A percentile compares a stretch with the other conserved stretches of the same genome.
Conservation (phyloP, 1,140 invertebrate species). For the Leptinotarsa undecemlineata region DNA sequence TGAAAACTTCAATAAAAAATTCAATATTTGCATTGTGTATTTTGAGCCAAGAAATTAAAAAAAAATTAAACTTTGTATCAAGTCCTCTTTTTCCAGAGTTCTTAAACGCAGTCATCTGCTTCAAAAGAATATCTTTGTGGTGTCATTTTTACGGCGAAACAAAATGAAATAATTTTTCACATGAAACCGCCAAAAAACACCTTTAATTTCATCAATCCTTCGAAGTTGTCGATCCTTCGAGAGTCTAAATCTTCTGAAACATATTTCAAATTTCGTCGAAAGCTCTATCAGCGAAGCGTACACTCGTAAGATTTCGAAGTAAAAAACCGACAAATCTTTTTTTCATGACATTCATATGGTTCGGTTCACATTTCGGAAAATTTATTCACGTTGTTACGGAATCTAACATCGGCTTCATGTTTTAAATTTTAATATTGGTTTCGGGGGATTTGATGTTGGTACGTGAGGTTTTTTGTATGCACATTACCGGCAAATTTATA, state of each 20-base stretch:
- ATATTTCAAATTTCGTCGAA: background rate
- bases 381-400: conserved; percentile 23
- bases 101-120: no score
- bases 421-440: conserved; percentile 31
- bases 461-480: conserved; percentile 20
- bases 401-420: conserved; percentile 21
- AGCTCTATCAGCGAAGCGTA: background rate
- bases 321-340: conserved; percentile 1
- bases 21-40: no score
- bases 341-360: conserved; percentile 20
- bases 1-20: no score
- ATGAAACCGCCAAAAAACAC: no score
- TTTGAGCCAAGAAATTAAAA: no score
- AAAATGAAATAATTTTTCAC: no score
- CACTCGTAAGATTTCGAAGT: background rate
- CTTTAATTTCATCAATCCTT: no score
- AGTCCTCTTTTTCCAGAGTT: no score
- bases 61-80: no score
- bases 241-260: background rate
- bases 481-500: conserved; percentile 10
- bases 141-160: no score
- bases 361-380: conserved; percentile 6
- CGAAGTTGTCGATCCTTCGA: no score
- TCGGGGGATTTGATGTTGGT: conserved; percentile 15
- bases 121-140: no score